phyloP scores from a whole-genome alignment of 2,797 vertebrate genomes.

The Podargus strigoides region DNA sequence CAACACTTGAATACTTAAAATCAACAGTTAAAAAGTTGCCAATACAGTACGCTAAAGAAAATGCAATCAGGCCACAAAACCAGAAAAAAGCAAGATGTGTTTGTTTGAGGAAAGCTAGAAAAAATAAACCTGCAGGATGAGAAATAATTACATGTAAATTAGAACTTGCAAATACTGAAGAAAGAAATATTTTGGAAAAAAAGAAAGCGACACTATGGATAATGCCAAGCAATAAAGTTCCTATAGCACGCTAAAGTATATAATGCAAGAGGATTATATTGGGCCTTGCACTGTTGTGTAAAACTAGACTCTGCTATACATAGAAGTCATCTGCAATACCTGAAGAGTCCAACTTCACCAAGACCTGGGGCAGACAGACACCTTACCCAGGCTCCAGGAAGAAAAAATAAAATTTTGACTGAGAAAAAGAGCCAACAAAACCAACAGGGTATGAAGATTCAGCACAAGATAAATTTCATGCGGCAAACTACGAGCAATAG shows the following conservation, averaged over 20 bases:
- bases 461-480: neutral
- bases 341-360: neutral
- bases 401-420: neutral
- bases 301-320: neutral
- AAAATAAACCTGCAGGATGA: neutral
- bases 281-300: neutral
- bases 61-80: neutral
- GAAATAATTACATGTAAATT: neutral
- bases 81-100: neutral
- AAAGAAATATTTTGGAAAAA: neutral
- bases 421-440: neutral
- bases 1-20: neutral
- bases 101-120: neutral
- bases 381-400: neutral
- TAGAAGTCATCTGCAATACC: neutral
- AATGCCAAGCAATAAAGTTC: neutral
- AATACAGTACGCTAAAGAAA: neutral
- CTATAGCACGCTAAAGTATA: neutral
- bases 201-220: neutral
- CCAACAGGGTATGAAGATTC: neutral
- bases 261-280: neutral
- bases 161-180: neutral
- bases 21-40: neutral
- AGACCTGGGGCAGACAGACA: neutral
- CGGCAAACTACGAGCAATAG: rapidly evolving